Percentiles rank a stretch among this genome's conserved stretches.
These are phyloP conservation scores for Heliopora coerulea DNA, from an alignment of 92 coral and sea anemone species.

Conservation along the genomic window DNA sequence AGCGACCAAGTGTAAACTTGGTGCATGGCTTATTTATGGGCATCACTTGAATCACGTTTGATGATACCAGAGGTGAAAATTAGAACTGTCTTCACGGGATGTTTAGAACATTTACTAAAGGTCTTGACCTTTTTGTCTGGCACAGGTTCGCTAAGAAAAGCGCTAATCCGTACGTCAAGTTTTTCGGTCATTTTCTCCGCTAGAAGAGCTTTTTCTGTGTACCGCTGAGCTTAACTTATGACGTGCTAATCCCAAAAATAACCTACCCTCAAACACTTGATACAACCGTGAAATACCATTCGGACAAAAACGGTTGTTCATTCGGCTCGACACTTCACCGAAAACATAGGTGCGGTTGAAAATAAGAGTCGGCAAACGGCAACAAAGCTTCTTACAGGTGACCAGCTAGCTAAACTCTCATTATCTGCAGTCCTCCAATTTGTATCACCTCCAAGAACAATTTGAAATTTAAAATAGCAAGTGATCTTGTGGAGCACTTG, in stretches of 20 bases:
- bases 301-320: no score
- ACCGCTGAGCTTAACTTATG: constrained; percentile 20
- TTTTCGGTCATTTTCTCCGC: constrained; percentile 9
- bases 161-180: constrained; percentile 24
- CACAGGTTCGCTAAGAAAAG: constrained; percentile 30
- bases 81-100: not conserved
- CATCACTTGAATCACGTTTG: not conserved
- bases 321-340: no score
- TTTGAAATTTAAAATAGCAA: no score
- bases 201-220: constrained; percentile 12
- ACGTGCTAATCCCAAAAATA: constrained; percentile 24
- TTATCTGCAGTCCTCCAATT: no score
- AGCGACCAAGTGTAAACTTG: no score
- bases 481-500: no score
- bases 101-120: constrained; percentile 1
- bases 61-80: not conserved
- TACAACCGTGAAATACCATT: not conserved
- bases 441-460: no score
- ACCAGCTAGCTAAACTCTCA: not conserved
- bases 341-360: no score
- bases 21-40: no score
- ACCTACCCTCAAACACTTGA: not conserved
- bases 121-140: constrained; percentile 24
- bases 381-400: not conserved
- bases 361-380: not conserved